Conservation (phyloP, 2,888 invertebrate genomes). For the Alviniconcha strummeri region DNA sequence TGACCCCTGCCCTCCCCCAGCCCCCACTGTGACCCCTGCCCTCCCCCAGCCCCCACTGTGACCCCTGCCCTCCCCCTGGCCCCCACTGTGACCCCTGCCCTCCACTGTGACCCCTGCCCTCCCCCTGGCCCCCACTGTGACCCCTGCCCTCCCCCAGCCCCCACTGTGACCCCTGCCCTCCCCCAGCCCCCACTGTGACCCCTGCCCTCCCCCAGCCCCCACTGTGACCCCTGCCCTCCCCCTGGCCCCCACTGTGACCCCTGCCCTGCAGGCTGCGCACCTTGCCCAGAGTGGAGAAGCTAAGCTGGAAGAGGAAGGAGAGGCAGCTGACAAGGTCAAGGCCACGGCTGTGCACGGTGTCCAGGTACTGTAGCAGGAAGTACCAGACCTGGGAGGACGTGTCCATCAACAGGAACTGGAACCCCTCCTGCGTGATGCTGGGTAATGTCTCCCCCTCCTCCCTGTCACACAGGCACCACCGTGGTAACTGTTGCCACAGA, state of each 20-base stretch:
- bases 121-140: too few species aligned
- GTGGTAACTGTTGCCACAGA: too few species aligned
- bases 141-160: background rate
- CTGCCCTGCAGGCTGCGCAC: slow-evolving; percentile 72
- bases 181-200: too few species aligned
- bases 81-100: too few species aligned
- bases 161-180: background rate
- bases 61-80: too few species aligned
- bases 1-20: too few species aligned
- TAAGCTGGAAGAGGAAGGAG: slow-evolving; percentile 95
- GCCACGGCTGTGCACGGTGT: slow-evolving; percentile 86
- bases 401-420: slow-evolving; percentile 95
- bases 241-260: background rate
- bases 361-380: slow-evolving; percentile 95
- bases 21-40: too few species aligned
- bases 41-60: too few species aligned
- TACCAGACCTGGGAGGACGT: slow-evolving; percentile 97
- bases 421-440: slow-evolving; percentile 90
- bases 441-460: slow-evolving; percentile 74
- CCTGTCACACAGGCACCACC: slow-evolving; percentile 70
- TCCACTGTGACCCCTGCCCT: too few species aligned
- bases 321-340: slow-evolving; percentile 93
- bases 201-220: too few species aligned
- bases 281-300: slow-evolving; percentile 94
- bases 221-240: too few species aligned